These are phyloP conservation scores for Schizothorax lantsangensis DNA, from an alignment of 2,797 vertebrate genomes.

Conservation along the genomic window DNA sequence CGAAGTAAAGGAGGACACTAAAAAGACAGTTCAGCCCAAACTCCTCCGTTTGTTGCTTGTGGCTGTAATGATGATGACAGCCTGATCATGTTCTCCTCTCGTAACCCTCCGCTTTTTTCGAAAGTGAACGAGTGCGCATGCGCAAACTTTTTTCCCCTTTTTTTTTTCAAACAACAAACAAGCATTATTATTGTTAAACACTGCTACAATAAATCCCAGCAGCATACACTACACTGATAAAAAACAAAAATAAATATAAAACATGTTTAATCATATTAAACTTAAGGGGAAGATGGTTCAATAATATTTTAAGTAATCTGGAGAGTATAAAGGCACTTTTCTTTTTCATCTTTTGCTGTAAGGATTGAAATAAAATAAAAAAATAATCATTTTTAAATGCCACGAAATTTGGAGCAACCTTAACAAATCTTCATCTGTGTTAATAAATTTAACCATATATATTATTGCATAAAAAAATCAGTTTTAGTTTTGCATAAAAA, in stretches of 20 bases:
- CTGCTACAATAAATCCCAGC: not conserved
- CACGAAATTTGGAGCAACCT: no score
- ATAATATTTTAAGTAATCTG: no score
- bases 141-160: not conserved
- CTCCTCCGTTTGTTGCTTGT: slow-evolving; percentile 13
- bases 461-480: not conserved
- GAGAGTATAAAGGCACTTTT: no score
- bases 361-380: no score
- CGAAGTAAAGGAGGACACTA: not conserved
- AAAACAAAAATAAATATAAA: no score
- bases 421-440: no score
- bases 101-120: slow-evolving; percentile 35
- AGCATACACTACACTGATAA: no score
- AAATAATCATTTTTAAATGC: no score
- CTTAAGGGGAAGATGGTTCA: no score
- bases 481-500: no score
- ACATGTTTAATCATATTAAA: no score
- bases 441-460: not conserved
- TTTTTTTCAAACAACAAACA: not conserved
- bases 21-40: not conserved
- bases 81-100: not conserved
- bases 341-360: not conserved
- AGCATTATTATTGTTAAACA: not conserved
- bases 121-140: slow-evolving; percentile 40
- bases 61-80: slow-evolving; percentile 8